Percentiles rank a stretch among this genome's conserved stretches.
Evolutionary conservation across 2,113 vertebrate genomes (phyloP).

Genomic region (Corythoichthys haematopterus): DNA sequence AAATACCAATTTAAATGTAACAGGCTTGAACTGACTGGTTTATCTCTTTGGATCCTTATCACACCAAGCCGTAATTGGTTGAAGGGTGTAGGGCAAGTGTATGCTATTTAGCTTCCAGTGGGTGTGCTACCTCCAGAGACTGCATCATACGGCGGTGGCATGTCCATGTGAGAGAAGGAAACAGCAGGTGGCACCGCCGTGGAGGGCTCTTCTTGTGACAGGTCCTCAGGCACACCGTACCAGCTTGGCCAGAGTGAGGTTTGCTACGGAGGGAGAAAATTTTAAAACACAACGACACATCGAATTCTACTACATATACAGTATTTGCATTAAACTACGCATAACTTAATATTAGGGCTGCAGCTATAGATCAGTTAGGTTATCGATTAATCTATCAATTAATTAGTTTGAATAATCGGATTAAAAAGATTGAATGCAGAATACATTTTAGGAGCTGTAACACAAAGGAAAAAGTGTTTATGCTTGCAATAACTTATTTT

Average conservation of each 20-base stretch:
- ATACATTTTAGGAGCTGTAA: too few species aligned
- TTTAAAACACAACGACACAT: not conserved
- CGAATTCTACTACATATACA: not conserved
- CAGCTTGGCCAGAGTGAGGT: slow-evolving; percentile 77
- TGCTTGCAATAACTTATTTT: too few species aligned
- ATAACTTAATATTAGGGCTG: too few species aligned
- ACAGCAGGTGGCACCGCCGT: slow-evolving; percentile 70
- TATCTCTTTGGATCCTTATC: too few species aligned
- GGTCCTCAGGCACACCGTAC: slow-evolving; percentile 77
- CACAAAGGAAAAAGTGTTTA: too few species aligned
- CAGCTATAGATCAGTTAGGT: too few species aligned
- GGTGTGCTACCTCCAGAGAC: slow-evolving; percentile 71
- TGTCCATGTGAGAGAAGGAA: slow-evolving; percentile 75
- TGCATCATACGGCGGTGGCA: slow-evolving; percentile 78
- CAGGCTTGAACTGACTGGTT: too few species aligned
- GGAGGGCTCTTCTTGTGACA: slow-evolving; percentile 74
- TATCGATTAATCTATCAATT: too few species aligned
- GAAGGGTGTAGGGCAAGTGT: not conserved
- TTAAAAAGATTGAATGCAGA: too few species aligned
- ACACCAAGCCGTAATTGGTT: too few species aligned
- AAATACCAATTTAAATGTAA: too few species aligned
- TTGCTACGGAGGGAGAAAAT: slow-evolving; percentile 46
- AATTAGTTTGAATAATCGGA: too few species aligned
- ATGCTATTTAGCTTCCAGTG: not conserved
- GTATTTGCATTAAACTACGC: not conserved